Base-by-base conservation (phyloP, 2,113 vertebrate genomes). In the Heptranchias perlo region DNA sequence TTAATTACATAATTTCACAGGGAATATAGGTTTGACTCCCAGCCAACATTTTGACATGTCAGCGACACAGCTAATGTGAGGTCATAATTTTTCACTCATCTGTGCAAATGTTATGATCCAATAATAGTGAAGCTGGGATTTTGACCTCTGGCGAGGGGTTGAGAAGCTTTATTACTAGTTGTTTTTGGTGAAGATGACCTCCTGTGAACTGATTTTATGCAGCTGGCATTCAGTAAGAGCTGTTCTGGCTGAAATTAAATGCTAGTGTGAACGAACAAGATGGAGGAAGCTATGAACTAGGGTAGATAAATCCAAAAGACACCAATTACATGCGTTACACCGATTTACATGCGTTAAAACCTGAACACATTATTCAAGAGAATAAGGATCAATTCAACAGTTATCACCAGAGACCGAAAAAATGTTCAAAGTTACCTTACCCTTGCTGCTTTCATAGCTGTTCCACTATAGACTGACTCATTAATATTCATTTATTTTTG, bases 371-470 rank as follows among this genome's bases (percentile, higher is more conserved):
- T 89, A 31, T 23, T 35, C 25, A 69, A 95, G 47, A 69, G 94
- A 49, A 95, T 95, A 31, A 7, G 23, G 65, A 95, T 69, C 28
- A 95, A 69, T 69, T 95, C 58, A 69, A 49, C 1, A 65, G 44
- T 69, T 44, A 67, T 95, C 44, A 52, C 54, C 10, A 21, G 44
- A 95, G 13, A n/a, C 6, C 21, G 44, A 95, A 94, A 84, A 23
- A 28, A 31, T 44, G 21, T 47, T 16, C 4, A 67, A 67, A 94
- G 13, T 69, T 69, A 31, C 64, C n/a, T 52, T 69, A 69, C 1
- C 10, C 64, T 95, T 95, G 94, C 65, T 67, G 21, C 58, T 94
- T 67, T 64, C 93, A 94, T 25, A 94, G 52, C 93, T 94, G 62
- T 49, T 47, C 4, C 28, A 28, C 28, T 95, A 4, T 65, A 69